Percentiles rank a stretch among this genome's conserved stretches.
Evolutionary conservation across 2,888 invertebrate species (phyloP).

Genomic region (Tachystola acroxantha): DNA sequence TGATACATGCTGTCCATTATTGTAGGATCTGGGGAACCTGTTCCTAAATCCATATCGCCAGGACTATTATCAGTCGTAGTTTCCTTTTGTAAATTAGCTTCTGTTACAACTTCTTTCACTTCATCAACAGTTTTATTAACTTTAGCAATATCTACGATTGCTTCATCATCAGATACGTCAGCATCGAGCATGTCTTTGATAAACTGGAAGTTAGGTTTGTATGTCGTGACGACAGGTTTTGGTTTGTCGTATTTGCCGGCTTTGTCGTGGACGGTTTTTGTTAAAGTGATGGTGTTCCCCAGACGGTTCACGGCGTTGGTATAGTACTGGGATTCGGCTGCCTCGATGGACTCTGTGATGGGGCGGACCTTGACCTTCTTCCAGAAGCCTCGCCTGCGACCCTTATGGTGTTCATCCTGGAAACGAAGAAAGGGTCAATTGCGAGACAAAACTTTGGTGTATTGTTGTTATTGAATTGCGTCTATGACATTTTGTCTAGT

Average conservation of each 20-base stretch:
- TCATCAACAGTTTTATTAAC: slow-evolving; percentile 22
- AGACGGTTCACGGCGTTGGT: slow-evolving; percentile 78
- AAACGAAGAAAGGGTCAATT: slow-evolving; percentile 16
- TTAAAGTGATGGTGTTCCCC: slow-evolving; percentile 36
- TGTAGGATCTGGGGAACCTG: slow-evolving; percentile 55
- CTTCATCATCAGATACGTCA: slow-evolving; percentile 31
- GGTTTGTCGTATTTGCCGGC: slow-evolving; percentile 31
- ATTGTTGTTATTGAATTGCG: no score
- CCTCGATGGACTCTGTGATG: slow-evolving; percentile 82
- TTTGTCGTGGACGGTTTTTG: slow-evolving; percentile 41
- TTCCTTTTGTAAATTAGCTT: slow-evolving; percentile 13
- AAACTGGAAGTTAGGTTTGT: slow-evolving; percentile 54
- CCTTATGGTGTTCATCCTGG: slow-evolving; percentile 46
- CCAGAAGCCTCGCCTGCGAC: slow-evolving; percentile 84
- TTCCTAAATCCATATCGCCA: slow-evolving; percentile 64
- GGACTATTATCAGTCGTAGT: slow-evolving; percentile 34
- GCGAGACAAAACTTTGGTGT: background rate
- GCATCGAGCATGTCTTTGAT: slow-evolving; percentile 48
- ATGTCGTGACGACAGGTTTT: slow-evolving; percentile 51
- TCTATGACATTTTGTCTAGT: no score
- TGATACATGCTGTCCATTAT: slow-evolving; percentile 43
- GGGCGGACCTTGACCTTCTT: slow-evolving; percentile 83
- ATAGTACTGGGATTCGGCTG: slow-evolving; percentile 86
- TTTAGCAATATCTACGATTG: slow-evolving; percentile 50
- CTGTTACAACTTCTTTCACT: slow-evolving; percentile 19